Conservation (phyloP, 2,797 vertebrate genomes). For the Micrastur ruficollis region DNA sequence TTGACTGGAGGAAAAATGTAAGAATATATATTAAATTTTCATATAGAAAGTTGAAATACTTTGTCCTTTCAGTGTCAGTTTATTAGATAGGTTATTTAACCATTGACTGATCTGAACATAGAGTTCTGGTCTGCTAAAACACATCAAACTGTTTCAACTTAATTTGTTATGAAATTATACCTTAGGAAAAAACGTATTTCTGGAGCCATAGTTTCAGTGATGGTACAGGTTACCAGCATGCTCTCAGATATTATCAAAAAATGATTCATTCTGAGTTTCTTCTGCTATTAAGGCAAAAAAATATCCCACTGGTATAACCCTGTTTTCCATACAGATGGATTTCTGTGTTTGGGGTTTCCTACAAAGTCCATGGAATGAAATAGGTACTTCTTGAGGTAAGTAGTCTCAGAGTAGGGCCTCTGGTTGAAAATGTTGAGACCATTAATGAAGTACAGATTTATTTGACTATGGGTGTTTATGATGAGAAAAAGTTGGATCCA, state of each 20-base stretch:
- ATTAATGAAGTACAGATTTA: neutral
- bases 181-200: neutral
- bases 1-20: neutral
- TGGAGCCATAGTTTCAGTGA: neutral
- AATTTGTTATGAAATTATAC: slow-evolving; percentile 10
- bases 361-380: neutral
- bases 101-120: neutral
- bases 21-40: neutral
- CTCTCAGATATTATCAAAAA: neutral
- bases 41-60: neutral
- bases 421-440: neutral
- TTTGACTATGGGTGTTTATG: neutral
- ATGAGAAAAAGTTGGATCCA: neutral
- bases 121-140: neutral
- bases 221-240: neutral
- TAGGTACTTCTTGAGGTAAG: neutral
- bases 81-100: neutral
- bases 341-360: neutral
- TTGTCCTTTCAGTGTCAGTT: neutral
- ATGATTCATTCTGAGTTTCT: neutral
- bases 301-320: neutral
- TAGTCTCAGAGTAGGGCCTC: neutral
- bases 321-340: neutral
- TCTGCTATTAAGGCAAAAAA: neutral
- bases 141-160: neutral